These are phyloP conservation scores for Ethmia dodecea DNA, from an alignment of 2,888 invertebrate species.

Conservation along the genomic window DNA sequence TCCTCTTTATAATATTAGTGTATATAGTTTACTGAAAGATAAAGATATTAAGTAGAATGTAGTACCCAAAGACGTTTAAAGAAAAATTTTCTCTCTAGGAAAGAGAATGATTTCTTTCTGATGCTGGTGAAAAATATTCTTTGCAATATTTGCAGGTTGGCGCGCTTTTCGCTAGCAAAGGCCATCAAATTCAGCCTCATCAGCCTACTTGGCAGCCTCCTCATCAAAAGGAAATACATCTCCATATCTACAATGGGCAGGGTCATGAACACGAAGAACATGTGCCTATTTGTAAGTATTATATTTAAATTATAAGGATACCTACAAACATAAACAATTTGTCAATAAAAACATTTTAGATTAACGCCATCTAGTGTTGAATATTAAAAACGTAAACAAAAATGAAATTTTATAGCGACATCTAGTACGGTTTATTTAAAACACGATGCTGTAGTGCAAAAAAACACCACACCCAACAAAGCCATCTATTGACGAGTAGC, in stretches of 20 bases:
- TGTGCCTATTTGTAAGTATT: constrained; percentile 27
- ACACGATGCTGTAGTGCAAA: no score
- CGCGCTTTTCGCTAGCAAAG: constrained; percentile 46
- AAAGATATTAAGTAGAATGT: no score
- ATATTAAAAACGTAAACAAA: no score
- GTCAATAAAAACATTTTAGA: background rate
- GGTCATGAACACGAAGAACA: constrained; percentile 33
- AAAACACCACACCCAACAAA: no score
- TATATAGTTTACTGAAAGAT: no score
- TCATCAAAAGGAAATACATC: constrained; percentile 63
- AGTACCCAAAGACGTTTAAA: no score
- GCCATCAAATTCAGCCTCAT: constrained; percentile 24
- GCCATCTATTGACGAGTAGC: constrained; percentile 17
- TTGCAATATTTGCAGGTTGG: constrained; percentile 57
- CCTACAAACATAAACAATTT: background rate
- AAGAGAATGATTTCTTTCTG: no score
- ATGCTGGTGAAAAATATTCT: no score
- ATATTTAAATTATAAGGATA: background rate
- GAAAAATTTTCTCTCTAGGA: no score
- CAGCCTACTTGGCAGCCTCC: constrained; percentile 35
- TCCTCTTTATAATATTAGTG: no score
- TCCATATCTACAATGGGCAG: constrained; percentile 62
- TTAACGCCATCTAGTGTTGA: constrained; percentile 15
- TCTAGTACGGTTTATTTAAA: no score
- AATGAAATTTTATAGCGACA: no score